Evolutionary conservation across 2,888 invertebrate genomes (phyloP).

Genomic region (Coronaproctus castanopsis): DNA sequence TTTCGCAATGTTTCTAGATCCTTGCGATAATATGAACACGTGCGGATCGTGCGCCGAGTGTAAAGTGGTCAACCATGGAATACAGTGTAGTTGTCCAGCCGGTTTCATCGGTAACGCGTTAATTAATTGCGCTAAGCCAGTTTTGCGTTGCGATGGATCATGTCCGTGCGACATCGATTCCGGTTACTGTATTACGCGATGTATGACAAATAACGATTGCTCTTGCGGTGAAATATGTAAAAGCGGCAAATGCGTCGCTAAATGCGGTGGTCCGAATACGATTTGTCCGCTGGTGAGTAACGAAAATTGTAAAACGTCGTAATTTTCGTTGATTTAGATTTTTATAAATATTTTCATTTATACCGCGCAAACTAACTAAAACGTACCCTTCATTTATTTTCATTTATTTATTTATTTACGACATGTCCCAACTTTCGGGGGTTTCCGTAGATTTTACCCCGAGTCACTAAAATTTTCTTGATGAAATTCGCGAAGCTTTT

Average conservation of each 20-base stretch:
- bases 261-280: conserved; percentile 41
- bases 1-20: conserved; percentile 48
- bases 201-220: conserved; percentile 45
- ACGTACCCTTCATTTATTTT: not conserved
- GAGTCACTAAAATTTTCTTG: too few relatives aligned
- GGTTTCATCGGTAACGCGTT: conserved; percentile 66
- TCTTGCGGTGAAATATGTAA: conserved; percentile 62
- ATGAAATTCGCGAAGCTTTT: too few relatives aligned
- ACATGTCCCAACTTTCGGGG: too few relatives aligned
- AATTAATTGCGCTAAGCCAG: conserved; percentile 51
- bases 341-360: too few relatives aligned
- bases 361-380: too few relatives aligned
- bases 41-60: conserved; percentile 74
- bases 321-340: too few relatives aligned
- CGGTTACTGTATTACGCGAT: conserved; percentile 55
- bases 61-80: conserved; percentile 59
- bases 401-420: too few relatives aligned
- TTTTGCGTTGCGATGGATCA: conserved; percentile 46
- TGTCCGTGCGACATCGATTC: conserved; percentile 57
- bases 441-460: too few relatives aligned
- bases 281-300: conserved; percentile 36
- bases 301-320: too few relatives aligned
- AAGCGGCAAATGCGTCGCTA: conserved; percentile 47
- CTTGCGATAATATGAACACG: conserved; percentile 47
- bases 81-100: conserved; percentile 64